Conservation (phyloP, 2,888 invertebrate species). For the Leptinotarsa juncta region DNA sequence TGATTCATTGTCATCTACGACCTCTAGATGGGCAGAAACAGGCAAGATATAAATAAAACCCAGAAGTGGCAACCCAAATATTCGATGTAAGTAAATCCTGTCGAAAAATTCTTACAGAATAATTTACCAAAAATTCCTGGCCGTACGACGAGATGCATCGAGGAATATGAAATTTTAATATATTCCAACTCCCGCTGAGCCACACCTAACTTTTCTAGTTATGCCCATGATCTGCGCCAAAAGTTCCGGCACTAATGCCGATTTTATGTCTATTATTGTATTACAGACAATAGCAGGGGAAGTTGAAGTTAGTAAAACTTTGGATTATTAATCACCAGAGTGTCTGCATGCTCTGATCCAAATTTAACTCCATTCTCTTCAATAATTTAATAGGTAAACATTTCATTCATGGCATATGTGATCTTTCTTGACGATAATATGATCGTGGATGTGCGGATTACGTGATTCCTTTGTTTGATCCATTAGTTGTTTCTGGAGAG, state of each 20-base stretch:
- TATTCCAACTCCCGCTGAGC: not conserved
- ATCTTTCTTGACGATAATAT: not conserved
- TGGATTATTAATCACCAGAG: constrained; percentile 20
- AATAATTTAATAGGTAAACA: constrained; percentile 12
- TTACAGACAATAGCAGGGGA: constrained; percentile 11
- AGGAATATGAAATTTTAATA: not conserved
- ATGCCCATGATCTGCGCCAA: not conserved
- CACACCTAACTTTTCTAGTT: constrained; percentile 20
- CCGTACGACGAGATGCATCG: not conserved
- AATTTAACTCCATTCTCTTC: not conserved
- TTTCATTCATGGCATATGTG: not conserved
- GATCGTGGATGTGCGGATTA: not conserved
- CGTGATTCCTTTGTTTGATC: not conserved
- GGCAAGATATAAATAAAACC: too few relatives aligned
- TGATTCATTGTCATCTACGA: too few relatives aligned
- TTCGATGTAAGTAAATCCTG: too few relatives aligned
- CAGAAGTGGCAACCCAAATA: too few relatives aligned
- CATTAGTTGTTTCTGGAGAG: not conserved
- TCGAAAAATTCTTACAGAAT: too few relatives aligned
- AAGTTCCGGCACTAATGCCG: constrained; percentile 13
- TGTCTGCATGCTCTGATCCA: not conserved
- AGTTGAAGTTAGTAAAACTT: constrained; percentile 17
- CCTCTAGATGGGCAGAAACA: too few relatives aligned
- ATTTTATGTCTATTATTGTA: constrained; percentile 16
- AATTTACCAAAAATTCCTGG: too few relatives aligned